Evolutionary conservation across 1,140 invertebrate genomes (phyloP).

Genomic region (Cepaea nemoralis): DNA sequence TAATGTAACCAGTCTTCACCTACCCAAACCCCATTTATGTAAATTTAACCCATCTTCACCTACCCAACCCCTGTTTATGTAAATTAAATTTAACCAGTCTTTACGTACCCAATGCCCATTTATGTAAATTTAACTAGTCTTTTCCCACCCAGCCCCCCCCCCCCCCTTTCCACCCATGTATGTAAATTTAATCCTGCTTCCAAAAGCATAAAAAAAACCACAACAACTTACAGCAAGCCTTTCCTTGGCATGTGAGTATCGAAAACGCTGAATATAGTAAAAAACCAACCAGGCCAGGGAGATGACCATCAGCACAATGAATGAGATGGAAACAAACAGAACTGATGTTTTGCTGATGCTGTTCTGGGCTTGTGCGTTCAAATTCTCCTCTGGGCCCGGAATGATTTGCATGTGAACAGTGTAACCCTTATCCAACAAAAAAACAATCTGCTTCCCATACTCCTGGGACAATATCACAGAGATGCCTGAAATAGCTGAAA

Average conservation of each 20-base stretch:
- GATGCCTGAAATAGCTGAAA: constrained; percentile 53
- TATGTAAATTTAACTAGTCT: too few species aligned
- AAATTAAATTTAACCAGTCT: too few species aligned
- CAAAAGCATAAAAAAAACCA: neutral
- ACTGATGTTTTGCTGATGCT: constrained; percentile 77
- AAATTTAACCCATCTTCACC: too few species aligned
- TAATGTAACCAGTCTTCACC: too few species aligned
- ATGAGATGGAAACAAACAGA: constrained; percentile 92
- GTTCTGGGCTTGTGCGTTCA: neutral
- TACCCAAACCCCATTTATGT: too few species aligned
- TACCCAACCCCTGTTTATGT: too few species aligned
- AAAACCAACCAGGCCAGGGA: constrained; percentile 93
- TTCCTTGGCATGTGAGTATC: constrained; percentile 92
- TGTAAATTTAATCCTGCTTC: too few species aligned
- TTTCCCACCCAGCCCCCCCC: too few species aligned
- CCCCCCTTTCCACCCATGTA: too few species aligned
- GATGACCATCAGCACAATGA: constrained; percentile 94
- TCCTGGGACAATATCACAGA: constrained; percentile 83
- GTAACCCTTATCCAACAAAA: constrained; percentile 78
- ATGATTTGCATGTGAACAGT: constrained; percentile 80
- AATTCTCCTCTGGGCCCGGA: constrained; percentile 70
- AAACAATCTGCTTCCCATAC: constrained; percentile 81
- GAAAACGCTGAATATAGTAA: constrained; percentile 92
- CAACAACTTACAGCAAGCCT: constrained; percentile 78
- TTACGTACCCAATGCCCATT: too few species aligned